Conservation (phyloP, 2,113 vertebrate species). For the Macaca nemestrina region DNA sequence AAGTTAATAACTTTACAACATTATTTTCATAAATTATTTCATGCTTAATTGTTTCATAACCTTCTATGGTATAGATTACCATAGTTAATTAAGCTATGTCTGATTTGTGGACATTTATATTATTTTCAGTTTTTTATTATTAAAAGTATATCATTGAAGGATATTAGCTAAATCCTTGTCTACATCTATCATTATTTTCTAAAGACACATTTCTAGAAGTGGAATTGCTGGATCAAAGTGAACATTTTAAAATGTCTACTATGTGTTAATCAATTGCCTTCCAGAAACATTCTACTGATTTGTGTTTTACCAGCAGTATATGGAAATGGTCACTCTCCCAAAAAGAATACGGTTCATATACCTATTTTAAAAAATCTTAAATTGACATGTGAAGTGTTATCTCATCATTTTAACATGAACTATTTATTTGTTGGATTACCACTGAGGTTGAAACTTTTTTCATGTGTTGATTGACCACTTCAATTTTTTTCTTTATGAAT, state of each 20-base stretch:
- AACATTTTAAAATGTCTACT: background rate
- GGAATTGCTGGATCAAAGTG: background rate
- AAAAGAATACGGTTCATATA: background rate
- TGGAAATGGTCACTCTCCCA: background rate
- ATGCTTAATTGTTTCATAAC: background rate
- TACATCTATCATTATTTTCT: background rate
- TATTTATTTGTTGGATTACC: background rate
- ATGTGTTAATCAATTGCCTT: background rate
- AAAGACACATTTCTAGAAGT: background rate
- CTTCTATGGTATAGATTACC: background rate
- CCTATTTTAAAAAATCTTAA: background rate
- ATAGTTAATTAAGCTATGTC: background rate
- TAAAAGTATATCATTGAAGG: background rate
- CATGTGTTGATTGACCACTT: background rate
- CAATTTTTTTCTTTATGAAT: background rate
- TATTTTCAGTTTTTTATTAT: background rate
- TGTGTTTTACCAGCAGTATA: background rate
- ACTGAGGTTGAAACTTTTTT: background rate
- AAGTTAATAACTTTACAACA: background rate
- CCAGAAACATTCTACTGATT: background rate
- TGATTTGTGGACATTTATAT: background rate
- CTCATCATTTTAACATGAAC: background rate
- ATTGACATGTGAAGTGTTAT: background rate
- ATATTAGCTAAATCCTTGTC: background rate
- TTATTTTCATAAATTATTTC: background rate